Percentiles rank a stretch among this genome's conserved stretches.
phyloP scores from a whole-genome alignment of 2,113 vertebrate species.

The Sminthopsis crassicaudata region DNA sequence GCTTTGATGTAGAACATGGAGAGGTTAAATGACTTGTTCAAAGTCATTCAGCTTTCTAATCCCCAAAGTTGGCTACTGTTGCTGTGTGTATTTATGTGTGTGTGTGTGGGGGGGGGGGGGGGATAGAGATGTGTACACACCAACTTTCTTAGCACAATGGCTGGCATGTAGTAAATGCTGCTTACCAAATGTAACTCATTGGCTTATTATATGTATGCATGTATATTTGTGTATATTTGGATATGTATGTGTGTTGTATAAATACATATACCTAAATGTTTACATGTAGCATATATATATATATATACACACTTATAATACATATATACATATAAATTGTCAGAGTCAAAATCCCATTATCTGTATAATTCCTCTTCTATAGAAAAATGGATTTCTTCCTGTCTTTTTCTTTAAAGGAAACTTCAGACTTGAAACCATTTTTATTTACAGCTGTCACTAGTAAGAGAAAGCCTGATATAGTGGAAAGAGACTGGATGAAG shows the following conservation, averaged over 20 bases:
- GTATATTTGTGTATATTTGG: too few species aligned
- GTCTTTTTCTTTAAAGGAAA: constrained; percentile 29
- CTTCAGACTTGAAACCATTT: not conserved
- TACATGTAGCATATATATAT: not conserved
- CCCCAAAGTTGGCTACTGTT: too few species aligned
- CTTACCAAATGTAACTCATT: not conserved
- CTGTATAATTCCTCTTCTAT: not conserved
- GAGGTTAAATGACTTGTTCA: too few species aligned
- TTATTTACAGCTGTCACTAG: not conserved
- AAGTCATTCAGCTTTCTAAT: too few species aligned
- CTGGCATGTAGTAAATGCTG: not conserved
- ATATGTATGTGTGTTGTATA: too few species aligned
- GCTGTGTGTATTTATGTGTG: too few species aligned
- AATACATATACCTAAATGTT: not conserved
- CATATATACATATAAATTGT: not conserved
- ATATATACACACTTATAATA: not conserved
- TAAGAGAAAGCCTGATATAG: not conserved
- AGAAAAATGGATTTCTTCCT: not conserved
- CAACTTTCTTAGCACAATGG: not conserved
- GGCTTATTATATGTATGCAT: not conserved
- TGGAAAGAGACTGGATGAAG: too few species aligned
- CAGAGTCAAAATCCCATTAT: not conserved
- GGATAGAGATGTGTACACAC: not conserved
- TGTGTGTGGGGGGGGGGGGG: too few species aligned
- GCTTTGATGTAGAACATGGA: too few species aligned